phyloP scores from a whole-genome alignment of 2,888 invertebrate genomes.

The Luperina testacea region DNA sequence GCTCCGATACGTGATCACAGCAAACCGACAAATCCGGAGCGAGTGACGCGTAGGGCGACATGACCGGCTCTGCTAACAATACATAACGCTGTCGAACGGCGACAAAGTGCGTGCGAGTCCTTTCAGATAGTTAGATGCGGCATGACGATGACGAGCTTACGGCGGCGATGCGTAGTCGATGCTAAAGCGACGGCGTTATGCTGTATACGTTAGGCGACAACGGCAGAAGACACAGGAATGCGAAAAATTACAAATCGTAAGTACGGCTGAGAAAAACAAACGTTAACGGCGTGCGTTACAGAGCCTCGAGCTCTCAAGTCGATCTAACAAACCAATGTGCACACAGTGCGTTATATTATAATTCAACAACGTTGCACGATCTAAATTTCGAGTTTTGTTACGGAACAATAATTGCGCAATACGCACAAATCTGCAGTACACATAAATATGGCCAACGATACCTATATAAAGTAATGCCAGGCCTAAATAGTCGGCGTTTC shows the following conservation, averaged over 20 bases:
- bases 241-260: conserved; percentile 78
- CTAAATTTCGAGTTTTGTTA: conserved; percentile 46
- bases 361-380: conserved; percentile 40
- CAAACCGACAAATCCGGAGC: conserved; percentile 35
- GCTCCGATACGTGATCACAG: conserved; percentile 41
- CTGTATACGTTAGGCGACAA: conserved; percentile 81
- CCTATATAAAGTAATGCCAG: conserved; percentile 19
- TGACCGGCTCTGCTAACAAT: conserved; percentile 51
- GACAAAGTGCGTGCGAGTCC: conserved; percentile 84
- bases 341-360: conserved; percentile 36
- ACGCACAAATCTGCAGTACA: conserved; percentile 14
- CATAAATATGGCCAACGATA: conserved; percentile 32
- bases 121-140: conserved; percentile 86
- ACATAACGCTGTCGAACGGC: conserved; percentile 76
- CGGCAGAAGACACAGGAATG: conserved; percentile 74
- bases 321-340: conserved; percentile 33
- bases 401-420: conserved; percentile 51
- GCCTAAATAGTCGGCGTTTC: conserved; percentile 21
- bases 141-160: conserved; percentile 73
- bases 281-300: conserved; percentile 64
- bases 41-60: conserved; percentile 47
- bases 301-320: conserved; percentile 49
- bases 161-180: conserved; percentile 81
- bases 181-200: conserved; percentile 75
- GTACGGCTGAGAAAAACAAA: conserved; percentile 76